Evolutionary conservation across 1,140 invertebrate species (phyloP).

Genomic region (Drosophila subpulchrella): DNA sequence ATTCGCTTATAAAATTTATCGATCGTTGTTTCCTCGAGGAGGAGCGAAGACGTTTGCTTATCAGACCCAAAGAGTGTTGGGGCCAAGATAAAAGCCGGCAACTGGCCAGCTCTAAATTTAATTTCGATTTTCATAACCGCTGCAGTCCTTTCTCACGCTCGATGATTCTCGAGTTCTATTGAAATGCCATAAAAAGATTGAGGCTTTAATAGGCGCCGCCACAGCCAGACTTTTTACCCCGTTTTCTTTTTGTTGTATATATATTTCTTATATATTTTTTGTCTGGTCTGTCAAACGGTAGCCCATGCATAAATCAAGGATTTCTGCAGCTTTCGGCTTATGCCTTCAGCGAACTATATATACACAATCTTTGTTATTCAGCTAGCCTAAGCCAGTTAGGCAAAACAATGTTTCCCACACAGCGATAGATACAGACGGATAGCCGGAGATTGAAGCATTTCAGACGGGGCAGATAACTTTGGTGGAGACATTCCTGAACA

Average conservation of each 20-base stretch:
- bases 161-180: slow-evolving; percentile 62
- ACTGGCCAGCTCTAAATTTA: slow-evolving; percentile 36
- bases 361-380: slow-evolving; percentile 51
- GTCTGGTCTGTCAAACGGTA: slow-evolving; percentile 75
- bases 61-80: slow-evolving; percentile 52
- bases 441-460: slow-evolving; percentile 47
- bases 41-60: slow-evolving; percentile 43
- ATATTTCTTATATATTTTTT: slow-evolving; percentile 14
- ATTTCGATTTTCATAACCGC: slow-evolving; percentile 72
- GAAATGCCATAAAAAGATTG: slow-evolving; percentile 81
- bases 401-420: slow-evolving; percentile 79
- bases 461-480: slow-evolving; percentile 58
- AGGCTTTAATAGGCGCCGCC: slow-evolving; percentile 79
- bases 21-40: slow-evolving; percentile 61
- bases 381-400: slow-evolving; percentile 70
- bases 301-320: slow-evolving; percentile 81
- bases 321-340: slow-evolving; percentile 52
- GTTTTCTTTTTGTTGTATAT: neutral
- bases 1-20: slow-evolving; percentile 82
- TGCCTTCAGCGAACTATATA: slow-evolving; percentile 46
- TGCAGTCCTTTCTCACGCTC: slow-evolving; percentile 52
- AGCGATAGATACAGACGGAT: slow-evolving; percentile 35
- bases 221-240: slow-evolving; percentile 36
- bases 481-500: slow-evolving; percentile 66
- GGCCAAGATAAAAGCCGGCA: slow-evolving; percentile 55